phyloP scores from a whole-genome alignment of 2,113 vertebrate species.

The Balaeniceps rex region DNA sequence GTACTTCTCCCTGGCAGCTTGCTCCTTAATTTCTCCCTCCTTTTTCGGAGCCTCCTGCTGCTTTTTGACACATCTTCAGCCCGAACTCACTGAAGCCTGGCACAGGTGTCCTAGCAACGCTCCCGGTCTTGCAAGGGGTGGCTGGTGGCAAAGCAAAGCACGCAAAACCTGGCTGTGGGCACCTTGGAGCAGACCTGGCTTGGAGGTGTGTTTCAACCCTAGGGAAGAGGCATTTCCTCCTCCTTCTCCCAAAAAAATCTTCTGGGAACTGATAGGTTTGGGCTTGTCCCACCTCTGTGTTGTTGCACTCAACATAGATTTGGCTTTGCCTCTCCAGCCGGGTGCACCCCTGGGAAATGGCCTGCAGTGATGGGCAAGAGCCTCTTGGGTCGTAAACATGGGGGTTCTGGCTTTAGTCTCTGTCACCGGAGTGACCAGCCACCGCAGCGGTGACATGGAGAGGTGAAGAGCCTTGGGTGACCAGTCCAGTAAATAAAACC shows the following conservation, averaged over 20 bases:
- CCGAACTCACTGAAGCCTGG: background rate
- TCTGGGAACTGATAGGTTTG: background rate
- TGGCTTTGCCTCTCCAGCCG: background rate
- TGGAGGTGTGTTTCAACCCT: background rate
- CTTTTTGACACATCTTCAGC: background rate
- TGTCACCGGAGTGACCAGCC: background rate
- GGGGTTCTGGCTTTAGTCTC: background rate
- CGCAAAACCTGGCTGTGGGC: background rate
- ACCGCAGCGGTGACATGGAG: rapidly evolving
- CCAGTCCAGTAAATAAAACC: no score
- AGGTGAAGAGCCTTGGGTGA: background rate
- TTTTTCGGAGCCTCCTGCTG: background rate
- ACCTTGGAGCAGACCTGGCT: background rate
- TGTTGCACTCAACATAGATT: background rate
- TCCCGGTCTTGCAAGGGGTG: background rate
- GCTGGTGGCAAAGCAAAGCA: background rate
- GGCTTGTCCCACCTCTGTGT: background rate
- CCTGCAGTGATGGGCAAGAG: background rate
- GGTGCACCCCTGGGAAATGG: background rate
- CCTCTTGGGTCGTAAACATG: no score
- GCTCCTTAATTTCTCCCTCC: background rate
- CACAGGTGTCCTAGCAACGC: background rate
- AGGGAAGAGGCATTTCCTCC: background rate
- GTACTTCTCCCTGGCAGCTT: background rate
- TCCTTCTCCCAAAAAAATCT: background rate